A percentile compares a stretch with the other conserved stretches of the same genome.
phyloP scores from a whole-genome alignment of 2,797 vertebrate species.

The Jordanella pulchra region DNA sequence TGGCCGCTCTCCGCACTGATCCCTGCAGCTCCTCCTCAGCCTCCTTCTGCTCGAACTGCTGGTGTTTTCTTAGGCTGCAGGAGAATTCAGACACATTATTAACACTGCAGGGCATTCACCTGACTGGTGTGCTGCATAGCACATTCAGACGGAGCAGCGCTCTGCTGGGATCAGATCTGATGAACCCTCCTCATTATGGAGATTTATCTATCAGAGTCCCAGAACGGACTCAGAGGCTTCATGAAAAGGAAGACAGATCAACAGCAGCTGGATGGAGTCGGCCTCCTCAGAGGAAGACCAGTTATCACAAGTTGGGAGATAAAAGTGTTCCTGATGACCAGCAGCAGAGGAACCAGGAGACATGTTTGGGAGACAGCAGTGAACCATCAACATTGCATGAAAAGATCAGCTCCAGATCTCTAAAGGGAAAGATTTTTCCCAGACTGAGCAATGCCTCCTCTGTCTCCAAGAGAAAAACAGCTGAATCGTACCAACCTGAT shows the following conservation, averaged over 20 bases:
- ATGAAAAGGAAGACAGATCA: background rate
- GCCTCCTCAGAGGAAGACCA: background rate
- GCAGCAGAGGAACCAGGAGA: background rate
- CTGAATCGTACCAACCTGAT: no score
- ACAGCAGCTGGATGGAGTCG: constrained; percentile 1
- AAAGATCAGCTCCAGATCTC: background rate
- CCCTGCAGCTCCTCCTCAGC: background rate
- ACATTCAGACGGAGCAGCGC: background rate
- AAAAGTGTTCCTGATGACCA: background rate
- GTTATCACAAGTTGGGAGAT: constrained; percentile 5
- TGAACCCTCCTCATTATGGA: background rate
- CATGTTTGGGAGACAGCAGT: background rate
- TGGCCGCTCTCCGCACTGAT: no score
- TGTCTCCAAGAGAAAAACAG: background rate
- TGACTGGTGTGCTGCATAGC: constrained; percentile 11
- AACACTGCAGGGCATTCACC: constrained; percentile 36
- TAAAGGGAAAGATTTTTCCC: background rate
- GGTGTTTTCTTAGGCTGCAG: constrained; percentile 26
- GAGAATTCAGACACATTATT: constrained; percentile 30
- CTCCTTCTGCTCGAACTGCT: background rate
- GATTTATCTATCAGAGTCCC: background rate
- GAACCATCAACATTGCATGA: background rate
- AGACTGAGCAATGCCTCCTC: background rate
- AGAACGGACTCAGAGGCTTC: background rate
- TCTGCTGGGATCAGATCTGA: background rate